Percentiles rank a stretch among this genome's conserved stretches.
phyloP scores from a whole-genome alignment of 2,797 vertebrate genomes.

The Selene dorsalis region DNA sequence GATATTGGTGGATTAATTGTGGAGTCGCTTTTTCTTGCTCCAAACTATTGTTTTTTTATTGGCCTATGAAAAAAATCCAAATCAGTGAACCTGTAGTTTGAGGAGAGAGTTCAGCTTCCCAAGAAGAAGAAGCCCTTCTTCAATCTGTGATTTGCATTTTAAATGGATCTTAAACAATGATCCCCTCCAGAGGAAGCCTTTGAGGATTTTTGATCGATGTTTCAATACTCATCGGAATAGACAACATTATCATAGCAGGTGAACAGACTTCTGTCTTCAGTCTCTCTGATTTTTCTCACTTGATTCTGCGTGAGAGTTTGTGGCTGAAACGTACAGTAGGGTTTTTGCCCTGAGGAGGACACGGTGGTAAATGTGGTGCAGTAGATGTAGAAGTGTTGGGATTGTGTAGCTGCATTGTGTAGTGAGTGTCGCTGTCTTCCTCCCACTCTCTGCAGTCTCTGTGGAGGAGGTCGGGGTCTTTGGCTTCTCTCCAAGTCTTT shows the following conservation, averaged over 20 bases:
- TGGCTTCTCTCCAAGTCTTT: constrained; percentile 20
- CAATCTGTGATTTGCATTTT: neutral
- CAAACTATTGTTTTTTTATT: too few species aligned
- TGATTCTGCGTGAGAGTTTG: neutral
- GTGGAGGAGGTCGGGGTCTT: constrained; percentile 9
- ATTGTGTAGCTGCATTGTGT: constrained; percentile 6
- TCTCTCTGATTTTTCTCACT: neutral
- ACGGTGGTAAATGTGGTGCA: neutral
- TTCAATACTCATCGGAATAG: neutral
- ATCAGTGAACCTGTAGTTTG: too few species aligned
- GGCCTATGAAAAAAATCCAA: too few species aligned
- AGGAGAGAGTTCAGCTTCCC: constrained; percentile 4
- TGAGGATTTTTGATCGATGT: neutral
- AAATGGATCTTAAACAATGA: neutral
- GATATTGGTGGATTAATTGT: too few species aligned
- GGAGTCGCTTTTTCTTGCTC: too few species aligned
- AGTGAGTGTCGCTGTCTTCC: neutral
- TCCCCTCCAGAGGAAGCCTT: too few species aligned
- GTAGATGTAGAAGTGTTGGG: constrained; percentile 1
- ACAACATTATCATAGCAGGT: neutral
- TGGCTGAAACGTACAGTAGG: neutral
- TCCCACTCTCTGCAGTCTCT: constrained; percentile 13
- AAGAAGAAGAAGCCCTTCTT: constrained; percentile 9
- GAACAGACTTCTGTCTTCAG: neutral
- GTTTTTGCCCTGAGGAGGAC: neutral